Conservation (phyloP, 2,113 vertebrate genomes). For the Nyctibius bracteatus region DNA sequence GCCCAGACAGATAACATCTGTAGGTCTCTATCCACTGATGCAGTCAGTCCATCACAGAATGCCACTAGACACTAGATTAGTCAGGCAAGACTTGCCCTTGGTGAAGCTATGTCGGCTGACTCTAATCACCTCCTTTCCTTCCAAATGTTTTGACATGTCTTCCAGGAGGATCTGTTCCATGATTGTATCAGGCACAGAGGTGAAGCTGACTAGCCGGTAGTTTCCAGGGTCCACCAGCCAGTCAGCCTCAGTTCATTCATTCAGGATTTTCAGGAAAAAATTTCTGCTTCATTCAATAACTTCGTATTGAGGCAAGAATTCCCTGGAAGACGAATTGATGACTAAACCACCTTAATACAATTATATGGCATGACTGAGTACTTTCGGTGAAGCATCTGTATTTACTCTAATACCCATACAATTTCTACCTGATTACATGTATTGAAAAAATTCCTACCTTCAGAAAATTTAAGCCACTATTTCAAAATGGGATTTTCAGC, state of each 20-base stretch:
- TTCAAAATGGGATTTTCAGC: not conserved
- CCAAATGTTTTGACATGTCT: not conserved
- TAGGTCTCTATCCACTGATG: not conserved
- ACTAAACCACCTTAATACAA: not conserved
- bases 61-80: too few relatives aligned
- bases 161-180: not conserved
- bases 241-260: not conserved
- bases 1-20: rapidly evolving
- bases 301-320: not conserved
- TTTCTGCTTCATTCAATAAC: not conserved
- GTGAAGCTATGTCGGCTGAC: not conserved
- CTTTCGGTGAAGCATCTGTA: not conserved
- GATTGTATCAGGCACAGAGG: not conserved
- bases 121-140: not conserved
- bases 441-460: not conserved
- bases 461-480: not conserved
- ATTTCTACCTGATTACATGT: not conserved
- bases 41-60: not conserved
- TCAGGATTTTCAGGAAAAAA: not conserved
- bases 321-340: not conserved
- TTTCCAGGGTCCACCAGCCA: not conserved
- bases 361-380: not conserved
- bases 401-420: not conserved
- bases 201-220: not conserved
- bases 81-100: not conserved